Base-by-base conservation (phyloP, 2,797 vertebrate species). In the Acanthurus leucopareius region DNA sequence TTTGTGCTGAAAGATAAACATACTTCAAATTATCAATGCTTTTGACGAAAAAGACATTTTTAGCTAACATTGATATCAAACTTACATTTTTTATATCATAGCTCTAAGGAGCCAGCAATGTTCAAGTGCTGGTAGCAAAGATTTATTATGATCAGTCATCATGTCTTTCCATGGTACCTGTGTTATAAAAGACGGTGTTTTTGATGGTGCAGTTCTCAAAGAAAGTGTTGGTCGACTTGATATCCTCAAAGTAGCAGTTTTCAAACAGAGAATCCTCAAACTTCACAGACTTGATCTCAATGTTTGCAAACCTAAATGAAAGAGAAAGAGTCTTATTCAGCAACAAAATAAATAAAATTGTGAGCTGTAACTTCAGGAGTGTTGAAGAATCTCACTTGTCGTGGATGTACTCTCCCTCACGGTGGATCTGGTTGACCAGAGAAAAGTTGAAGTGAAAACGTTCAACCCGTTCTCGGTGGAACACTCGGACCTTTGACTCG, bases 191-290 rank as follows among this genome's bases (percentile, higher is more conserved):
- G 80, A 95, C 17, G 0, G 97, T 97, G 20, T 96, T 95, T 85
- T 96, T 94, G 68, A 99, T 95, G 71, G 97, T 98, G 93, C 98
- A 99, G 75, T 99, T 99, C 93, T 97, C 97, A 63, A 99, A 99
- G 91, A 97, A 97, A 42, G 97, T 98, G 85, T 97, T 97, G 0
- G 93, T 97, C 11, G 98, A 98, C 65, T 87, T 97, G 86, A 99
- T 83, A 10, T 98, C 97, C 91, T 99, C 97, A 86, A 99, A 99
- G 91, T 96, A 97, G 87, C 98, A 99, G 45, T 98, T 95, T 63
- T 98, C 96, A 92, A 99, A 99, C 20, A 97, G 88, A 0, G 97
- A 96, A 75, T 98, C 94, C 85, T 98, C 97, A 89, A 99, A 99
- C 83, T 96, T 97, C 32, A 99, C 97, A 0, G 97, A 97, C 82